Base-by-base conservation (phyloP, 2,888 invertebrate genomes). In the Aphidoletes aphidimyza region DNA sequence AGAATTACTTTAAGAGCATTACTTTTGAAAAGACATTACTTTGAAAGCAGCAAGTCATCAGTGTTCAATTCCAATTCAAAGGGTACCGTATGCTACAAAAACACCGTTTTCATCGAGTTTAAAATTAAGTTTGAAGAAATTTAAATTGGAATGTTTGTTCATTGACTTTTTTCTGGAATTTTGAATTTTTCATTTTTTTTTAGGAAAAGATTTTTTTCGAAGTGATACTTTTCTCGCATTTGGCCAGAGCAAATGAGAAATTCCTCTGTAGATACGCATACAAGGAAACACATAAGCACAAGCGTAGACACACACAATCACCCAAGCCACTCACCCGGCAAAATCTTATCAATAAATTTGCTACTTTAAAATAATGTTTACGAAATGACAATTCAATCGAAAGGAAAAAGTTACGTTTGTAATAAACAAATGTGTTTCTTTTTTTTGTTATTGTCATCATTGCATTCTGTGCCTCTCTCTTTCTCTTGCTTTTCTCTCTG, bases 341-440 rank as follows among this genome's bases (percentile, higher is more conserved):
- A 69, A 69, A 69, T 69, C 69, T 69, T 26, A 69, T 69, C 69
- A 30, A 69, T 69, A 69, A 69, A 69, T 69, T 69, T 69, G 26
- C 69, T 69, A 34, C 69, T 69, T 69, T 69, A 69, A 34, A 69
- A 69, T 69, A 54, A 54, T 54, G 54, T 54, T 54, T 54, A 69
- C 69, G 14, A 69, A 69, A 69, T 69, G 69, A 69, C 69, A 69
- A 69, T 69, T n/a, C 69, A 30, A 69, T 69, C 69, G 11, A 69
- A 22, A 26, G 22, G 14, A 30, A 69, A 69, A 69, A 69, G 26
- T 69, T 69, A 26, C 30, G 3, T 69, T 69, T 69, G 69, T 69
- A 69, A 69, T 69, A 69, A 30, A 69, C 69, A 69, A 69, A 69
- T 69, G 69, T 69, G 30, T 69, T 69, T 30, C 30, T 54, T 47